These are phyloP conservation scores for Drosophila willistoni DNA, from an alignment of 1,140 invertebrate species.

Conservation along the genomic window DNA sequence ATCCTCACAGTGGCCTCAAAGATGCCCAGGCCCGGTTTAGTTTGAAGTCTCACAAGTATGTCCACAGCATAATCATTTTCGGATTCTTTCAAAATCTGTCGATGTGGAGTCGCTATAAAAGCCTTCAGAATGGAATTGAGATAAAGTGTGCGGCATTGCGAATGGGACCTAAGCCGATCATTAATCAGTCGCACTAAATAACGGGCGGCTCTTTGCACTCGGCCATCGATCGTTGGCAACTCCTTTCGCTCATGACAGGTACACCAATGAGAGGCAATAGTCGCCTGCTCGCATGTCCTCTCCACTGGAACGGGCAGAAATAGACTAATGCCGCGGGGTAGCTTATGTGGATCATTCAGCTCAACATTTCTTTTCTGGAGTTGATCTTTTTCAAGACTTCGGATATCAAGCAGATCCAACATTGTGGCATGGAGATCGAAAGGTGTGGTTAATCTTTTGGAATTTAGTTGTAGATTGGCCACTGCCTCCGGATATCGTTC, in stretches of 20 bases:
- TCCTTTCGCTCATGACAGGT: conserved; percentile 88
- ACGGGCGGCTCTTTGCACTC: conserved; percentile 84
- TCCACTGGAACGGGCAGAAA: conserved; percentile 88
- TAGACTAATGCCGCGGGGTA: conserved; percentile 88
- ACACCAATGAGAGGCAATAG: conserved; percentile 92
- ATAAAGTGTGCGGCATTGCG: conserved; percentile 84
- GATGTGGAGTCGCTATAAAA: conserved; percentile 67
- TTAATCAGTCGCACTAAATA: conserved; percentile 88
- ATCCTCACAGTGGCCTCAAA: conserved; percentile 90
- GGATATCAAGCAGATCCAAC: conserved; percentile 85
- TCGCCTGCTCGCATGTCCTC: conserved; percentile 89
- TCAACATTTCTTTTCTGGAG: conserved; percentile 60
- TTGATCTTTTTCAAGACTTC: conserved; percentile 61
- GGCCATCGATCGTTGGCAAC: conserved; percentile 83
- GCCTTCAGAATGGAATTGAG: conserved; percentile 79
- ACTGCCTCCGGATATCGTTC: conserved; percentile 86
- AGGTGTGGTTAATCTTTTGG: conserved; percentile 89
- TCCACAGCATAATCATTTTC: conserved; percentile 84
- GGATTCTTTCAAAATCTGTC: conserved; percentile 78
- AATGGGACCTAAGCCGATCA: conserved; percentile 84
- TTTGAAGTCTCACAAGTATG: conserved; percentile 87
- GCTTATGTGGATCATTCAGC: conserved; percentile 58
- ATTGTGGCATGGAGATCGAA: conserved; percentile 91
- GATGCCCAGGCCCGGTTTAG: conserved; percentile 87
- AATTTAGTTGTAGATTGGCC: conserved; percentile 89